Conservation (phyloP, 2,888 invertebrate genomes). For the Ctena decussata region DNA sequence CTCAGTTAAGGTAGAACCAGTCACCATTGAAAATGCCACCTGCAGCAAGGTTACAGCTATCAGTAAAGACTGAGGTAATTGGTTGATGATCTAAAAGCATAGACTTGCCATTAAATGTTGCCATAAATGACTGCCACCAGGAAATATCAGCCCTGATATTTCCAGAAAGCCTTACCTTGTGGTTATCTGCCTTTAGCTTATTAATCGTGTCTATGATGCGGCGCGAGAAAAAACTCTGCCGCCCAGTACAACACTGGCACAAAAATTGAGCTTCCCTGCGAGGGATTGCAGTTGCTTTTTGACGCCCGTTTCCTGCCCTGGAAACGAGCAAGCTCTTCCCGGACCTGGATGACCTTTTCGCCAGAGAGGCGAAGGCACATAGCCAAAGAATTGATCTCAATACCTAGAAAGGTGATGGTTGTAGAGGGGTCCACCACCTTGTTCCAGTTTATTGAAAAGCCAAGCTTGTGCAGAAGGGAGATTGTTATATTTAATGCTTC, state of each 20-base stretch:
- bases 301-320: not conserved
- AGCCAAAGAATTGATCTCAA: not conserved
- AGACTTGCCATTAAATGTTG: constrained; percentile 21
- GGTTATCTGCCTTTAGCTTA: not conserved
- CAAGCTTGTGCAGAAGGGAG: not conserved
- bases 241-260: not conserved
- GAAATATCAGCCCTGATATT: constrained; percentile 12
- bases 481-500: not conserved
- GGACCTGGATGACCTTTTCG: not conserved
- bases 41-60: not conserved
- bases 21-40: not conserved
- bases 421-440: not conserved
- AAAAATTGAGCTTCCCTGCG: not conserved
- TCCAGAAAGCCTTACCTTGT: constrained; percentile 17
- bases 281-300: not conserved
- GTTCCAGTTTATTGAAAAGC: not conserved
- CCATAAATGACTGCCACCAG: constrained; percentile 28
- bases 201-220: not conserved
- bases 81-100: constrained; percentile 15
- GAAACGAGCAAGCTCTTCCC: not conserved
- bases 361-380: not conserved
- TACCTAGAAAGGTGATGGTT: not conserved
- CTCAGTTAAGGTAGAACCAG: constrained; percentile 23
- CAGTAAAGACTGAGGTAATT: constrained; percentile 5
- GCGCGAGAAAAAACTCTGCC: not conserved